phyloP scores from a whole-genome alignment of 2,888 invertebrate species.

The Hemistola chrysoprasaria region DNA sequence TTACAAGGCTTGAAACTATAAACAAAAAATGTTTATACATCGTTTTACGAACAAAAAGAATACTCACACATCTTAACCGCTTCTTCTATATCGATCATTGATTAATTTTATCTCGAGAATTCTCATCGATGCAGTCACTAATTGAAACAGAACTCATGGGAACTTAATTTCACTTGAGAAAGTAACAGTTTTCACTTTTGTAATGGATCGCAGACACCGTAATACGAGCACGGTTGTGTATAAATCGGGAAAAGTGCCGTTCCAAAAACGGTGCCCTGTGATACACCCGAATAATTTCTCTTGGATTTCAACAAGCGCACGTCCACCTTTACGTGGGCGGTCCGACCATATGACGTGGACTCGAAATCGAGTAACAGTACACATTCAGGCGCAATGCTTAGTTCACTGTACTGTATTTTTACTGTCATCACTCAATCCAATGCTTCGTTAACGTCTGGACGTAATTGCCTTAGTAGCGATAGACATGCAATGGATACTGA shows the following conservation, averaged over 20 bases:
- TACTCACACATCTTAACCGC: conserved; percentile 75
- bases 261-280: conserved; percentile 47
- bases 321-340: conserved; percentile 71
- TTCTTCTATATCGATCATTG: conserved; percentile 42
- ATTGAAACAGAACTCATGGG: conserved; percentile 47
- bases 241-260: conserved; percentile 33
- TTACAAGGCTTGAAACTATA: conserved; percentile 16
- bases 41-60: conserved; percentile 23
- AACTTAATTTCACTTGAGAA: conserved; percentile 52
- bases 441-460: conserved; percentile 41
- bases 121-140: conserved; percentile 39
- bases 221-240: conserved; percentile 19
- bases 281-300: conserved; percentile 54
- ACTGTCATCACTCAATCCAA: conserved; percentile 46
- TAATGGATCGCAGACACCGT: conserved; percentile 23
- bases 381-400: conserved; percentile 19
- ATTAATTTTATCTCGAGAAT: conserved; percentile 38
- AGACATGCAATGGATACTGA: conserved; percentile 43
- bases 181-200: conserved; percentile 44
- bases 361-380: conserved; percentile 61
- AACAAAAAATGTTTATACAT: conserved; percentile 23
- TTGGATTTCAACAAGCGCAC: conserved; percentile 57
- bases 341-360: conserved; percentile 73
- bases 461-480: conserved; percentile 6
- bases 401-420: too few relatives aligned